phyloP scores from a whole-genome alignment of 2,113 vertebrate genomes.

The Dicrurus megarhynchus region DNA sequence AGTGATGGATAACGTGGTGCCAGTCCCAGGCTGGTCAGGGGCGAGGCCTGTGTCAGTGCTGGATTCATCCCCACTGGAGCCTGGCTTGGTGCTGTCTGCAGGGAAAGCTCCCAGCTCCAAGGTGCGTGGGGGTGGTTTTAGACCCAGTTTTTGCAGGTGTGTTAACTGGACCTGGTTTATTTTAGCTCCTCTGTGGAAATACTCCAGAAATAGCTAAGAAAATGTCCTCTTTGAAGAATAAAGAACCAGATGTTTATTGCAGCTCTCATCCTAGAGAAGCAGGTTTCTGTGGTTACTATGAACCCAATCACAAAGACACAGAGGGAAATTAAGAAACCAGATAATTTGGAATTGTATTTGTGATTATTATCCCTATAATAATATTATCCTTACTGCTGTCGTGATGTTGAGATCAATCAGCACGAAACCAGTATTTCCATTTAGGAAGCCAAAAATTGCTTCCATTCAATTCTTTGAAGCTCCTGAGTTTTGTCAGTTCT shows the following conservation, averaged over 20 bases:
- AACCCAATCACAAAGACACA: background rate
- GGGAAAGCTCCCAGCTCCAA: background rate
- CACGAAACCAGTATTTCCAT: background rate
- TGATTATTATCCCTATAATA: background rate
- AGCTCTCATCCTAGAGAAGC: background rate
- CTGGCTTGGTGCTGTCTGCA: background rate
- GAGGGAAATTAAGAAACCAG: background rate
- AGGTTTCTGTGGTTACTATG: background rate
- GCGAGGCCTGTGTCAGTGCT: background rate
- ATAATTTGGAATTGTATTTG: background rate
- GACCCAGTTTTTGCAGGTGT: background rate
- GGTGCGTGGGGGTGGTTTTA: background rate
- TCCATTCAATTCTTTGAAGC: background rate
- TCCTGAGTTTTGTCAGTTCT: background rate
- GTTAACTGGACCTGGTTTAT: background rate
- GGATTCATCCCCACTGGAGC: background rate
- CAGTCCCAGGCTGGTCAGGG: background rate
- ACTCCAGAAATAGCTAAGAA: background rate
- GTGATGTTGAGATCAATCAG: background rate
- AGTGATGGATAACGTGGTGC: background rate
- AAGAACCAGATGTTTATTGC: background rate
- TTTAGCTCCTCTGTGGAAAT: background rate
- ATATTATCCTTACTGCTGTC: background rate
- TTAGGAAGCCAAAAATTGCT: background rate
- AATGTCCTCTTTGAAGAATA: background rate